Evolutionary conservation across 2,888 invertebrate species (phyloP), one percentile per base, ranked within the genome.

Genomic region (Oxytorus armatus): DNA sequence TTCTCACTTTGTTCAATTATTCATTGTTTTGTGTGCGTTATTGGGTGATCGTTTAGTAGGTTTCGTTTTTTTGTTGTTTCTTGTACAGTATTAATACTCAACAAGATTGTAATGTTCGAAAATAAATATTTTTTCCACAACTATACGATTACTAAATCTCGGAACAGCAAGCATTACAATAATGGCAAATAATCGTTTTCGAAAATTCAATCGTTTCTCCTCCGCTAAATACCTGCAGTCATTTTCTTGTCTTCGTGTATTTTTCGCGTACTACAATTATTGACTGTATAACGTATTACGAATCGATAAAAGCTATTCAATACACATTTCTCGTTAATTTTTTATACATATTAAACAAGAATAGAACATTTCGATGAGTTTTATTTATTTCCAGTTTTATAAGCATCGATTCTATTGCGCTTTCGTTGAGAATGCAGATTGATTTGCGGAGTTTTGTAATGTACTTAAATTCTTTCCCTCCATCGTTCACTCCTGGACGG

Each of bases 401-500:
- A 25, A 57, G 69, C 53, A 53, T 69, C 68, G 36, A 21, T 36
- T 51, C n/a, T 33, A 2, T 66, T 14, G 21, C 47, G 16, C 25
- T 21, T 57, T 47, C 25, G 53, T 23, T 49, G 25, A 42, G 21
- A 73, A 29, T 29, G 29, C 44, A 33, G 18, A 5, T 55, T 74
- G 14, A 29, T 65, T 44, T 14, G 16, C 55, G 2, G 25, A 11
- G 33, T 44, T 63, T 57, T 59, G 11, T 47, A 44, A 21, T 53
- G 39, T 68, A 7, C 14, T 44, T 3, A 2, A 11, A 47, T 57
- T 63, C 16, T 57, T 18, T 21, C 29, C 25, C 29, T 57, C 78
- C 39, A 70, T 70, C 69, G 72, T 57, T n/a, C 47, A 73, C 61
- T 78, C 68, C 76, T 78, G 82, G 81, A 82, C 81, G 82, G 81